phyloP scores from a whole-genome alignment of 2,113 vertebrate species.

The Cynopterus brachyotis region DNA sequence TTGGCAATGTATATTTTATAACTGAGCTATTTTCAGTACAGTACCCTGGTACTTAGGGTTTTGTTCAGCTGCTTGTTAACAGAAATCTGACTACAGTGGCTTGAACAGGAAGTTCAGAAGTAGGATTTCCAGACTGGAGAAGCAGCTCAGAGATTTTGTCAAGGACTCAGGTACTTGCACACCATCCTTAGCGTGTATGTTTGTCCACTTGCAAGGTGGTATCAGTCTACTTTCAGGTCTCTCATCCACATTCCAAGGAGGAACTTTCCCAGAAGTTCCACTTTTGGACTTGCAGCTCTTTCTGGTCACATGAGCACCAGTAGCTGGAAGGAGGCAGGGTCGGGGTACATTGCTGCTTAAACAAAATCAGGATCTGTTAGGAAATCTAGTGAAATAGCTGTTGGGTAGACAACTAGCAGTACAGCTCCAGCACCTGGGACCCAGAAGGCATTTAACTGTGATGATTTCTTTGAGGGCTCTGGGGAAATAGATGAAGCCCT shows the following conservation, averaged over 20 bases:
- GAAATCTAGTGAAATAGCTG: not conserved
- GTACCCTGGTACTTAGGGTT: not conserved
- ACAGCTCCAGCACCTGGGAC: not conserved
- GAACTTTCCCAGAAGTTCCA: not conserved
- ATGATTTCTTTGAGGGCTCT: too few species aligned
- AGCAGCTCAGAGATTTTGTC: not conserved
- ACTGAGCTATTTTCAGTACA: not conserved
- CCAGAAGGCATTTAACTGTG: not conserved
- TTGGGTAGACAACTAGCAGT: fast-evolving
- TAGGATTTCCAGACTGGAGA: not conserved
- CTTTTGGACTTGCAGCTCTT: not conserved
- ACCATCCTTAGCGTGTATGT: not conserved
- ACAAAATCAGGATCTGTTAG: not conserved
- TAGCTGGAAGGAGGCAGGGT: not conserved
- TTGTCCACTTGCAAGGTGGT: not conserved
- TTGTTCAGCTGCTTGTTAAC: not conserved
- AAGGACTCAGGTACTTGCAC: not conserved
- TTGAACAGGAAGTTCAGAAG: not conserved
- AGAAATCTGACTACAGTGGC: not conserved
- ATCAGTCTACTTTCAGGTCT: not conserved
- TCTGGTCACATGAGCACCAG: not conserved
- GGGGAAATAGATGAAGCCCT: not conserved
- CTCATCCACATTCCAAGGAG: not conserved
- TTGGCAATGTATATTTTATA: not conserved
- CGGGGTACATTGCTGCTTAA: not conserved